Base-by-base conservation (phyloP, 2,113 vertebrate species). In the Eulemur rufifrons region DNA sequence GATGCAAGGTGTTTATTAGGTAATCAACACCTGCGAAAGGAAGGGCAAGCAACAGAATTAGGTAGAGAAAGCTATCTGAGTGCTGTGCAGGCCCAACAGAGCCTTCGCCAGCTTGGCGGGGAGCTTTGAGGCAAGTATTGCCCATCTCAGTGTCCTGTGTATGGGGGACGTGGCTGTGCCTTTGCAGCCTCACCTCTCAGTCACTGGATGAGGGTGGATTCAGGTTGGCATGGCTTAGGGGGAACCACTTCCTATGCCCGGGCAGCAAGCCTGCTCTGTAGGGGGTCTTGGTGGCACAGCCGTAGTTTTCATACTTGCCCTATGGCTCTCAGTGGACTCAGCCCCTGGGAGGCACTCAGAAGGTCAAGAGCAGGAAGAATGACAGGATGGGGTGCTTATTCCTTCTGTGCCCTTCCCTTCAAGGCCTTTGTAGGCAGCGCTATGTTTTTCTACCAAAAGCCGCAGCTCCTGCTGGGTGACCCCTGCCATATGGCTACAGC, bases 31-130 rank as follows among this genome's bases (percentile, higher is more conserved):
- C 18, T 37, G 10, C n/a, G 39, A 89, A 61, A 93, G 20, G 39
- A 71, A 32, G 6, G 18, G 59, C n/a, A 77, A 11, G 54, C 23
- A 86, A 61, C 2, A 32, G 61, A 23, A 77, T 18, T 27, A 77
- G 52, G 17, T 34, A 45, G 23, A 90, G 25, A 20, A 34, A 82
- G 45, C 0, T 0, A 27, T 7, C 34, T 20, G 11, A 10, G 4
- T 66, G 39, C 42, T 20, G 23, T 3, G 9, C 15, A 68, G n/a
- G 27, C 11, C 50, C 20, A 77, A 5, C 5, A 37, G 17, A 47
- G n/a, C 47, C n/a, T n/a, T 37, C 37, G 32, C 54, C 18, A 68
- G 54, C 1, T 3, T n/a, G 13, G 29, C 0, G 0, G 63, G 10
- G 25, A 23, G 29, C 39, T 78, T 68, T 25, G 69, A 76, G 42